Evolutionary conservation across 2,113 vertebrate species (phyloP).

Genomic region (Dipodomys ordii): DNA sequence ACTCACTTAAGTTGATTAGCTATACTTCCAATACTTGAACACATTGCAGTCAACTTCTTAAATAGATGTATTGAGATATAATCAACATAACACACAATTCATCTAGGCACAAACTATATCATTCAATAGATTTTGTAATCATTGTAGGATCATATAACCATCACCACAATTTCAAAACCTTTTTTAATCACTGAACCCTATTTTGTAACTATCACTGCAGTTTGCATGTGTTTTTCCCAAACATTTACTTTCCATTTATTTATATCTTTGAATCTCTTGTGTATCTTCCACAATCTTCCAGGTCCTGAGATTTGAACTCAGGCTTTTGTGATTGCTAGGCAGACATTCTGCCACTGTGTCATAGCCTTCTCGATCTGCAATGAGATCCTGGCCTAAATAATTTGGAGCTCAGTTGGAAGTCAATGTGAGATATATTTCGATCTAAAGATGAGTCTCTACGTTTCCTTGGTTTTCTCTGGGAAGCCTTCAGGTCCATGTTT

Average conservation of each 20-base stretch:
- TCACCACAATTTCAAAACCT: neutral
- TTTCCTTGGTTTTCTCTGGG: neutral
- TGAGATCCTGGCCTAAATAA: neutral
- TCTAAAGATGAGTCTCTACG: neutral
- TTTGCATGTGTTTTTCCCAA: neutral
- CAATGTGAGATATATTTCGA: neutral
- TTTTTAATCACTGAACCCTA: neutral
- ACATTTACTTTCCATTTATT: neutral
- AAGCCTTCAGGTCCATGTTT: neutral
- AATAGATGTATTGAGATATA: neutral
- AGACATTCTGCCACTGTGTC: no score
- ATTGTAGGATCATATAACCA: no score
- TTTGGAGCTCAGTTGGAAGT: neutral
- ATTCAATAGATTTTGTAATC: neutral
- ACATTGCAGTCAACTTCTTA: neutral
- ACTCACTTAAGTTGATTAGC: neutral
- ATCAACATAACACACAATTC: neutral
- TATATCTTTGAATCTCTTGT: neutral
- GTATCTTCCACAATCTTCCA: no score
- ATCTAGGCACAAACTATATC: neutral
- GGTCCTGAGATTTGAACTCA: no score
- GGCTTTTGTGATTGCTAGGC: no score
- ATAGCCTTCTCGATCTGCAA: neutral
- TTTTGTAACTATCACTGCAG: neutral
- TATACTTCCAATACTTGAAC: neutral